Conservation (phyloP, 2,113 vertebrate species). For the human region GRCh38 chr1:92103001-92103500, state of each 20-base stretch:
- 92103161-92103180: slow-evolving; percentile 18
- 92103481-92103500: not conserved
- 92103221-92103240: not conserved
- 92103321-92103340: not conserved
- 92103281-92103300: not conserved
- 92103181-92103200: not conserved
- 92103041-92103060: not conserved
- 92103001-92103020: slow-evolving; percentile 28
- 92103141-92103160: not conserved
- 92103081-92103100: not conserved
- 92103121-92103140: not conserved
- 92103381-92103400: not conserved
- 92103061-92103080: not conserved
- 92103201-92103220: not conserved
- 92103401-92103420: not conserved
- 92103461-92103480: slow-evolving; percentile 31
- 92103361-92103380: not conserved
- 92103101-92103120: not conserved
- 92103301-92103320: not conserved
- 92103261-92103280: not conserved
- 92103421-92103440: not conserved
- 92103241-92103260: slow-evolving; percentile 8
- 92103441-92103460: not conserved
- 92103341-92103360: not conserved
- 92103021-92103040: not conserved